Conservation (phyloP, 1,140 invertebrate genomes). For the Panagrolaimus sp. region DNA sequence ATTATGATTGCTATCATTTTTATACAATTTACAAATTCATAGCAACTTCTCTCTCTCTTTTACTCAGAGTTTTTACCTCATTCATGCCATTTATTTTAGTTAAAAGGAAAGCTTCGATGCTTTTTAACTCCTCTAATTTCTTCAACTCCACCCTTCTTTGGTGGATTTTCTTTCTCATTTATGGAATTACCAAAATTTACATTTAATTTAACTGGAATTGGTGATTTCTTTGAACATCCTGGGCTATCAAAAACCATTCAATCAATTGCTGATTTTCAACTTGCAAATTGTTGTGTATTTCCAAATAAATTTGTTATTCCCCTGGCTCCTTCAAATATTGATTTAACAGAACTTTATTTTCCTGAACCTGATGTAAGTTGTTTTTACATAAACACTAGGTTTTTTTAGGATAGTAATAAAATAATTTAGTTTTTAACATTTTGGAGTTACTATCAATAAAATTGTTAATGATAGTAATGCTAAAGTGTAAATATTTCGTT, state of each 20-base stretch:
- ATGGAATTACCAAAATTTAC: conserved; percentile 52
- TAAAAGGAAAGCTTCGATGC: conserved; percentile 53
- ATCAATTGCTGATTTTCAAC: conserved; percentile 42
- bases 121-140: conserved; percentile 50
- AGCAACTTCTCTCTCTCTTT: too few species aligned
- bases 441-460: too few species aligned
- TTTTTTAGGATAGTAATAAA: too few species aligned
- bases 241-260: conserved; percentile 54
- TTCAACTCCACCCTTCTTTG: conserved; percentile 50
- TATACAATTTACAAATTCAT: too few species aligned
- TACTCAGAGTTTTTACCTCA: too few species aligned
- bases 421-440: too few species aligned
- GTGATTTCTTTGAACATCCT: conserved; percentile 55
- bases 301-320: conserved; percentile 57
- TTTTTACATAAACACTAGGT: too few species aligned
- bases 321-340: conserved; percentile 46
- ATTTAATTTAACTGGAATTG: conserved; percentile 54
- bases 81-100: conserved; percentile 19
- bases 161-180: conserved; percentile 52
- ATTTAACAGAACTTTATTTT: conserved; percentile 54
- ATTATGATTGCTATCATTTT: too few species aligned
- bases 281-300: conserved; percentile 53
- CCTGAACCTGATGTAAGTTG: conserved; percentile 54
- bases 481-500: too few species aligned
- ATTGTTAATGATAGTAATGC: too few species aligned